These are phyloP conservation scores for Eueides isabella DNA, from an alignment of 1,140 invertebrate genomes.

Conservation along the genomic window DNA sequence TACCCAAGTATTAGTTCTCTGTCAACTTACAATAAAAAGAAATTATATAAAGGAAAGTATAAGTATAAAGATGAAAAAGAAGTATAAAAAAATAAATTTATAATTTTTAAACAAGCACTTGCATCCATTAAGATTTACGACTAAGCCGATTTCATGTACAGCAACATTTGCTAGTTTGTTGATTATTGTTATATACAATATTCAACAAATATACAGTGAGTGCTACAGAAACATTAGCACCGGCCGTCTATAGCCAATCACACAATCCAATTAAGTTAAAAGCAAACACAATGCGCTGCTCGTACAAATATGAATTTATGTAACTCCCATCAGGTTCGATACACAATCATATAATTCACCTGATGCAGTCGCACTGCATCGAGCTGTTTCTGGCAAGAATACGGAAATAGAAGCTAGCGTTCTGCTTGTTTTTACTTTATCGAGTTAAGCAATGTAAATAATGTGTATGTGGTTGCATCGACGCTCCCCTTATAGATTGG, in stretches of 20 bases:
- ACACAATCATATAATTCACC: conserved; percentile 40
- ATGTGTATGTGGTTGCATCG: neutral
- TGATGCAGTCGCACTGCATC: conserved; percentile 15
- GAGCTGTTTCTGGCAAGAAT: neutral
- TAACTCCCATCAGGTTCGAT: conserved; percentile 47
- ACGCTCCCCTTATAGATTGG: neutral
- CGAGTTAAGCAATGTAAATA: neutral
- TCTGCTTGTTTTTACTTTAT: neutral
- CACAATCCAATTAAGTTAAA: conserved; percentile 65
- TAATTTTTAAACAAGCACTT: neutral
- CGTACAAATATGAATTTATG: conserved; percentile 53
- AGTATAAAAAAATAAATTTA: neutral
- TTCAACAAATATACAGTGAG: neutral
- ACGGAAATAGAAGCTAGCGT: neutral
- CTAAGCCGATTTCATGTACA: neutral
- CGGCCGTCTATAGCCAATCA: conserved; percentile 46
- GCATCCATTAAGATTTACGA: neutral
- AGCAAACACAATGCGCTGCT: conserved; percentile 49
- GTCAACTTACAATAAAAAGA: too few relatives aligned
- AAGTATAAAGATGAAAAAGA: neutral
- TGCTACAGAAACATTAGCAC: conserved; percentile 39
- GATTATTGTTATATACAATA: neutral
- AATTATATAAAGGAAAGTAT: too few relatives aligned
- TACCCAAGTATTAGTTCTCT: too few relatives aligned
- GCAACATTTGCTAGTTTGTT: neutral